Base-by-base conservation (phyloP, 2,113 vertebrate genomes). In the Tretioscincus oriximinensis region DNA sequence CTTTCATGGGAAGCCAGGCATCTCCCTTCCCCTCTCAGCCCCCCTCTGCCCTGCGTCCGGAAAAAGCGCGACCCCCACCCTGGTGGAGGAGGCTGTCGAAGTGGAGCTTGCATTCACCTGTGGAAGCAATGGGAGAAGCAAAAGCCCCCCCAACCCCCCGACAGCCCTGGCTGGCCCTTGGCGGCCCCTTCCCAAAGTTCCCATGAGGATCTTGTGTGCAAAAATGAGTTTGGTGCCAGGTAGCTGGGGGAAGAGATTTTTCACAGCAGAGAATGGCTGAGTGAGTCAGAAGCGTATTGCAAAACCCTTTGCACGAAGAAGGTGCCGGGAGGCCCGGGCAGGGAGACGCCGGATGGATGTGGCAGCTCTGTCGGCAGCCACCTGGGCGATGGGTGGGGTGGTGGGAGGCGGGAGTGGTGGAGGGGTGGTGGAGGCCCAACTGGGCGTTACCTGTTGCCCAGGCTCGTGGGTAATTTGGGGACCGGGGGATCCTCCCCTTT, bases 381-480 rank as follows among this genome's bases (percentile, higher is more conserved):
- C 21, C 76, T 81, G 85, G 24, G 84, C 85, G 79, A 90, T 87
- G 91, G 89, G 84, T 88, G 85, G 90, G 75, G 86, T 90, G 4
- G 75, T 6, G 6, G 31, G 1, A 35, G 29, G 21, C 9, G 14
- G 72, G 58, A 71, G 74, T 8, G 47, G 16, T 80, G 70, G 77
- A 81, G 85, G 66, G 79, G 54, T 58, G 18, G 58, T 65, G 81
- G 85, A 93, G 93, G 90, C 73, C 90, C 70, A 81, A 26, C 29
- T 7, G 9, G 10, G 89, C 90, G 84, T 96, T 95, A 95, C 95
- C 95, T 95, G 95, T 93, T 88, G 93, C 94, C 95, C 93, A 77
- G 87, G 89, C 90, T 89, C 82, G 93, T 93, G 94, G 90, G 93
- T 87, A 80, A 92, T 89, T 93, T 94, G 92, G 94, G 91, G 87